Percentiles rank a stretch among this genome's conserved stretches.
Conservation (phyloP, 2,797 vertebrate genomes). For the Propithecus perrieri region DNA sequence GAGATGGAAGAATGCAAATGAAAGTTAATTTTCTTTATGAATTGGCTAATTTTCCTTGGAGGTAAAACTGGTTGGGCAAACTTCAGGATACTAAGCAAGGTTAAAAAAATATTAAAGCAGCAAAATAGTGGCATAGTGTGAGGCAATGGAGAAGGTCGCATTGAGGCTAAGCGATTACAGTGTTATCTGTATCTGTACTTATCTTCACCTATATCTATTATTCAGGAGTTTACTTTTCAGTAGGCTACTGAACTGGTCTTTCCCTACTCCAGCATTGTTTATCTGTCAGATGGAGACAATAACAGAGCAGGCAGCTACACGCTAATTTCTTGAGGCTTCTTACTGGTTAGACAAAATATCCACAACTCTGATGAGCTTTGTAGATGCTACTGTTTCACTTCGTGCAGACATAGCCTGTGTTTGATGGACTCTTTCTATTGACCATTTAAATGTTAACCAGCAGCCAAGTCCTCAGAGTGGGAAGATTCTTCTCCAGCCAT, state of each 20-base stretch:
- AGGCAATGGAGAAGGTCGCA: neutral
- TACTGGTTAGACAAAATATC: neutral
- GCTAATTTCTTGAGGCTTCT: neutral
- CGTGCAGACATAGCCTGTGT: neutral
- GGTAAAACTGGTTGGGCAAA: neutral
- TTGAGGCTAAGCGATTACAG: neutral
- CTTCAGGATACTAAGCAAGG: neutral
- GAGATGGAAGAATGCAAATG: neutral
- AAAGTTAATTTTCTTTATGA: neutral
- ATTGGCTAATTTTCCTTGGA: neutral
- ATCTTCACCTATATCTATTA: neutral
- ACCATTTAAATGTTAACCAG: conserved; percentile 23
- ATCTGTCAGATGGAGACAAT: neutral
- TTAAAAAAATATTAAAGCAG: neutral
- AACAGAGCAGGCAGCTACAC: neutral
- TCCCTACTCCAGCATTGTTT: too few relatives aligned
- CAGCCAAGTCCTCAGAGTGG: conserved; percentile 83
- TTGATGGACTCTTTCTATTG: neutral
- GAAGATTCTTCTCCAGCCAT: conserved; percentile 87
- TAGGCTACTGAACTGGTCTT: neutral
- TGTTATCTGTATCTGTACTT: neutral
- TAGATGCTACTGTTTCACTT: neutral
- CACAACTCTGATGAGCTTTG: neutral
- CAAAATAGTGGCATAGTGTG: neutral
- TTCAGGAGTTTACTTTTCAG: conserved; percentile 34